These are phyloP conservation scores for Catharus fuscescens DNA, from an alignment of 2,113 vertebrate species.

Conservation along the genomic window DNA sequence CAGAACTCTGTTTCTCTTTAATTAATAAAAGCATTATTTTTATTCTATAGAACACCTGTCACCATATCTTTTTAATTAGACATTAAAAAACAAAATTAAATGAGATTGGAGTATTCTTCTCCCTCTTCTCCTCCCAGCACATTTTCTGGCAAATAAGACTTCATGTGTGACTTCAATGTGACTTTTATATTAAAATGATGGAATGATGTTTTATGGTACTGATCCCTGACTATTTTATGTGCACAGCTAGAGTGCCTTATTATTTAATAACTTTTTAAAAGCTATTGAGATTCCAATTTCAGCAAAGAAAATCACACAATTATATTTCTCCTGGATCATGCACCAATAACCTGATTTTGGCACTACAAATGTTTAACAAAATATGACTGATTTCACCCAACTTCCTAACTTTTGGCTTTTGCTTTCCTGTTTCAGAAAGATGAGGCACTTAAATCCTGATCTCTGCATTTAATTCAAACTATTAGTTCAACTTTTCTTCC, in stretches of 20 bases:
- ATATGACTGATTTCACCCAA: neutral
- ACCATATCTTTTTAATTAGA: neutral
- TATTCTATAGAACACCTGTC: neutral
- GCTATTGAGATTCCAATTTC: neutral
- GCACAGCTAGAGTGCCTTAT: neutral
- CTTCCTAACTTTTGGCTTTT: neutral
- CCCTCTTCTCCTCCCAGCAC: accelerated
- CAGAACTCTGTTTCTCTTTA: neutral
- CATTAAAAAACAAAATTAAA: neutral
- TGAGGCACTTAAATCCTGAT: neutral
- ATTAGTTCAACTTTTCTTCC: neutral
- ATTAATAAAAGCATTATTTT: neutral
- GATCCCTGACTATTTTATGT: neutral
- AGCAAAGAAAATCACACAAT: neutral
- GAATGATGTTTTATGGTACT: neutral
- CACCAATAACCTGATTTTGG: neutral
- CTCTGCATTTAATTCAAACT: neutral
- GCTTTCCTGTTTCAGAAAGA: neutral
- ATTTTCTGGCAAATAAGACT: neutral
- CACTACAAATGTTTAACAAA: neutral
- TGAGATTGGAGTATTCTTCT: neutral
- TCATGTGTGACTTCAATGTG: neutral
- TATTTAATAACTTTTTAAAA: neutral
- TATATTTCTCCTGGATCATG: neutral
- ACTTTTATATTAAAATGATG: neutral